A percentile compares a stretch with the other conserved stretches of the same genome.
Evolutionary conservation across 1,140 invertebrate genomes (phyloP).

Genomic region (Meloidogyne chitwoodi): DNA sequence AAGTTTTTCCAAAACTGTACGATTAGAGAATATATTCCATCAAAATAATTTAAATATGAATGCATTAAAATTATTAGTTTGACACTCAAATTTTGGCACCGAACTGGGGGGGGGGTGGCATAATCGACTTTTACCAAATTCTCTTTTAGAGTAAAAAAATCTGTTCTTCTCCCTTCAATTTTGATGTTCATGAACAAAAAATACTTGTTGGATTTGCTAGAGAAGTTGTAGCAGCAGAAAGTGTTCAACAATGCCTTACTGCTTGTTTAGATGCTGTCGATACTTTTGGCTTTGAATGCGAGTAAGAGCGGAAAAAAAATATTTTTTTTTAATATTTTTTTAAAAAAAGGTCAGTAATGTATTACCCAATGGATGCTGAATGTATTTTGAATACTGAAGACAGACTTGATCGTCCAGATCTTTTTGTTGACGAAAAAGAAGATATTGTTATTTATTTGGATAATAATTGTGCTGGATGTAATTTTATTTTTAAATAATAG

Average conservation of each 20-base stretch:
- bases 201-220: conserved; percentile 59
- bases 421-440: conserved; percentile 58
- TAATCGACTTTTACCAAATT: not conserved
- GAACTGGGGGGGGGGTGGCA: too few species aligned
- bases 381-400: conserved; percentile 60
- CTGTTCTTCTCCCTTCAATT: conserved; percentile 59
- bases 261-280: conserved; percentile 59
- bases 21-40: too few species aligned
- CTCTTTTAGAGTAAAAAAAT: conserved; percentile 56
- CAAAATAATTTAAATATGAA: too few species aligned
- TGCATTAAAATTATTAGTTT: too few species aligned
- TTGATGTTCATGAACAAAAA: conserved; percentile 58
- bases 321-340: not conserved
- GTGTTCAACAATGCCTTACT: conserved; percentile 42
- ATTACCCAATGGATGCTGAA: conserved; percentile 50
- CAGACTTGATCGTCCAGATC: conserved; percentile 57
- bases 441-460: conserved; percentile 59
- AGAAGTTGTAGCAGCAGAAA: conserved; percentile 56
- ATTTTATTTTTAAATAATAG: conserved; percentile 13
- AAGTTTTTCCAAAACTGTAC: too few species aligned
- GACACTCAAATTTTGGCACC: too few species aligned
- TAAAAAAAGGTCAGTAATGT: conserved; percentile 25
- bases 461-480: conserved; percentile 60
- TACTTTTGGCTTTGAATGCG: conserved; percentile 60
- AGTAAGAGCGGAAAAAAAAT: conserved; percentile 54